Conservation (phyloP, 1,140 invertebrate genomes). For the Spodoptera frugiperda region DNA sequence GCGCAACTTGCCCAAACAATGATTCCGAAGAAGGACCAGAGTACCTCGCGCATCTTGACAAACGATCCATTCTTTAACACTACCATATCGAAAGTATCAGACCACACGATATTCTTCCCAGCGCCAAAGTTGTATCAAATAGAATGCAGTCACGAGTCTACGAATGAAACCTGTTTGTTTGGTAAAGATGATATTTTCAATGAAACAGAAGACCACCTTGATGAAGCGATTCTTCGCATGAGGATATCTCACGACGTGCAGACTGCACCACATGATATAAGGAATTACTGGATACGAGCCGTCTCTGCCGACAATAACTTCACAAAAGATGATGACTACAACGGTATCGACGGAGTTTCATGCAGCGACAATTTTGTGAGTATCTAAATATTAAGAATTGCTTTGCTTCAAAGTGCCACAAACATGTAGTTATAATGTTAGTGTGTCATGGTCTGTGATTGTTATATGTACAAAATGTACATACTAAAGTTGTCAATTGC, state of each 20-base stretch:
- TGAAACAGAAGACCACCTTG: constrained; percentile 54
- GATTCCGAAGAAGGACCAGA: constrained; percentile 85
- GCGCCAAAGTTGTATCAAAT: constrained; percentile 79
- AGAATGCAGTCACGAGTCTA: constrained; percentile 62
- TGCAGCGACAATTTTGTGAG: constrained; percentile 69
- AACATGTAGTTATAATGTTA: too few relatives aligned
- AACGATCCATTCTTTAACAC: constrained; percentile 88
- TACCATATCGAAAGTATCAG: constrained; percentile 86
- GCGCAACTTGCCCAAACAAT: constrained; percentile 69
- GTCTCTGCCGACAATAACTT: constrained; percentile 64
- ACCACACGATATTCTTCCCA: constrained; percentile 88
- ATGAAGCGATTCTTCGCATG: constrained; percentile 59
- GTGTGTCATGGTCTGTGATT: too few relatives aligned
- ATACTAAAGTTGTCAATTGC: too few relatives aligned
- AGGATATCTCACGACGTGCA: constrained; percentile 70
- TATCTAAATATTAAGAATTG: neutral
- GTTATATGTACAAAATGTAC: too few relatives aligned
- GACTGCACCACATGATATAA: constrained; percentile 58
- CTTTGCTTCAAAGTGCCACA: too few relatives aligned
- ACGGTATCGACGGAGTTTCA: constrained; percentile 63
- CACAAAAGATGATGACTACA: constrained; percentile 62
- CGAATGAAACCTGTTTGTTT: constrained; percentile 69
- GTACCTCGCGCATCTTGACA: constrained; percentile 85
- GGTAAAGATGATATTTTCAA: constrained; percentile 65
- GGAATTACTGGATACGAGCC: constrained; percentile 68